Percentiles rank a stretch among this genome's conserved stretches.
Conservation (phyloP, 2,888 invertebrate species). For the Phytoseiulus persimilis region DNA sequence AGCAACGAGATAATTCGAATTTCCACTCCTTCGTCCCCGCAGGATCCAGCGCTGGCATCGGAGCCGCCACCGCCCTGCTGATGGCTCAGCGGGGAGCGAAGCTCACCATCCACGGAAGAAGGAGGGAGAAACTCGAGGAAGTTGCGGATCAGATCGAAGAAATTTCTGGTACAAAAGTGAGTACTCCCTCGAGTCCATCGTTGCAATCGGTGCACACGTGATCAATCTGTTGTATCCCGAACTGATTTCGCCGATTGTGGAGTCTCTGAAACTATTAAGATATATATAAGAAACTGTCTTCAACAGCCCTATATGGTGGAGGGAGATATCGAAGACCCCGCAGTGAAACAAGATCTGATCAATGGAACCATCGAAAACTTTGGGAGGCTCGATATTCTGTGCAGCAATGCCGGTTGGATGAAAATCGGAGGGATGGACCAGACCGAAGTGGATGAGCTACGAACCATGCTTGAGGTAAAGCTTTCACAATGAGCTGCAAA, state of each 20-base stretch:
- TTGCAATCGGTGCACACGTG: too few relatives aligned
- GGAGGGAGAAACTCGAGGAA: background rate
- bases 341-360: background rate
- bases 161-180: slow-evolving; percentile 6
- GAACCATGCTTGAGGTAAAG: slow-evolving; percentile 23
- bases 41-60: slow-evolving; percentile 24
- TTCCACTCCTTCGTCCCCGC: background rate
- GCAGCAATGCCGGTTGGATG: slow-evolving; percentile 25
- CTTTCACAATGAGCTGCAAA: background rate
- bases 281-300: background rate
- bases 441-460: background rate
- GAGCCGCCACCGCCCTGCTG: background rate
- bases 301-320: slow-evolving; percentile 7
- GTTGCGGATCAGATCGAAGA: background rate
- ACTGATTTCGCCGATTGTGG: too few relatives aligned
- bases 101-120: slow-evolving; percentile 6
- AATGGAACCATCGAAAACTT: background rate
- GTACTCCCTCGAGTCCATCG: too few relatives aligned
- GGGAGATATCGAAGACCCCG: slow-evolving; percentile 13
- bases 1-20: too few relatives aligned
- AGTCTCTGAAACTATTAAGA: too few relatives aligned
- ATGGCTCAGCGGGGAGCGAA: slow-evolving; percentile 32
- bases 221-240: too few relatives aligned
- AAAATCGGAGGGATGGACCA: slow-evolving; percentile 11
- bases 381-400: slow-evolving; percentile 1